These are phyloP conservation scores for Pristionchus pacificus DNA, from an alignment of 1,140 invertebrate species.

Conservation along the genomic window DNA sequence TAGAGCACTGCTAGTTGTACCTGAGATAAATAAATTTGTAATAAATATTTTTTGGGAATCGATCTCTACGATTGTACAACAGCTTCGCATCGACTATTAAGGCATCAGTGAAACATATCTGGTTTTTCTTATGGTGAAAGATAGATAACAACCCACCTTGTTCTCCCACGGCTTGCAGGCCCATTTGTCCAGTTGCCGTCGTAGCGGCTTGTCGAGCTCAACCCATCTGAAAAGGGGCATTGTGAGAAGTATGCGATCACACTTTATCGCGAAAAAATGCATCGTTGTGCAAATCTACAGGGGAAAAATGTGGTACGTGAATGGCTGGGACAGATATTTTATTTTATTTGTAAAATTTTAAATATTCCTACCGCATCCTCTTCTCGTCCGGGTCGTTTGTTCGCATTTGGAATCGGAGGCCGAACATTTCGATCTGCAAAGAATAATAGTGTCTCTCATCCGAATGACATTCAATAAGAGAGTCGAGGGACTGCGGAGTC, in stretches of 20 bases:
- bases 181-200: conserved; percentile 47
- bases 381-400: conserved; percentile 41
- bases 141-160: too few relatives aligned
- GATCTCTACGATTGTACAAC: too few relatives aligned
- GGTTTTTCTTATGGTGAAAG: too few relatives aligned
- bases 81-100: too few relatives aligned
- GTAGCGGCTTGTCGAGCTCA: conserved; percentile 46
- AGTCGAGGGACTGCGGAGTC: too few relatives aligned
- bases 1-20: conserved; percentile 51
- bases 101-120: too few relatives aligned
- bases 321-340: too few relatives aligned
- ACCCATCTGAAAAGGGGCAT: conserved; percentile 43
- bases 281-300: too few relatives aligned
- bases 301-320: too few relatives aligned
- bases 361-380: not conserved
- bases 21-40: conserved; percentile 12
- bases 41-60: too few relatives aligned
- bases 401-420: conserved; percentile 49
- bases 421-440: conserved; percentile 44
- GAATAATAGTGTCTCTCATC: not conserved
- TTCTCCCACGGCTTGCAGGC: conserved; percentile 38
- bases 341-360: not conserved
- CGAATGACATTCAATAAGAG: too few relatives aligned
- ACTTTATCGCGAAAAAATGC: not conserved
- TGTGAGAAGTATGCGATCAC: conserved; percentile 11